Evolutionary conservation across 2,113 vertebrate species (phyloP).

Genomic region (Desmodus rotundus): DNA sequence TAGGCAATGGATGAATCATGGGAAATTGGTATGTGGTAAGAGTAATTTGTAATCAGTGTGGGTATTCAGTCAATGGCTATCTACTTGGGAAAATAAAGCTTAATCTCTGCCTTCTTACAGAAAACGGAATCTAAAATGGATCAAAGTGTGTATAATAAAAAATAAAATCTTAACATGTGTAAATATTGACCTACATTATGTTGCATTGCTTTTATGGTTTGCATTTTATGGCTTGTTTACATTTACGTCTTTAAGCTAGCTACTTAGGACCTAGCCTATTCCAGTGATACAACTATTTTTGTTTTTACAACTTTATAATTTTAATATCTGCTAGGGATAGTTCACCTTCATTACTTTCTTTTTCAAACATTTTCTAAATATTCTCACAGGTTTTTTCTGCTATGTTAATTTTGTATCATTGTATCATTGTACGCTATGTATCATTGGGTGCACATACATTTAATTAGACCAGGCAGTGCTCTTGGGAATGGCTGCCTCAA

Average conservation of each 20-base stretch:
- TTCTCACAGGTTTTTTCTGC: not conserved
- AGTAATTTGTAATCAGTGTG: not conserved
- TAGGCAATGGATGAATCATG: not conserved
- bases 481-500: not conserved
- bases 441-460: accelerated
- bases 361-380: not conserved
- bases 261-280: not conserved
- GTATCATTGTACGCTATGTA: no score
- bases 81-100: not conserved
- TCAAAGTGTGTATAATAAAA: not conserved
- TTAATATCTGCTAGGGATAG: not conserved
- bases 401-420: slow-evolving; percentile 23
- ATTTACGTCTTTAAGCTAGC: not conserved
- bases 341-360: not conserved
- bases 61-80: not conserved
- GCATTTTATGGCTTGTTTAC: not conserved
- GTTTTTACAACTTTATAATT: not conserved
- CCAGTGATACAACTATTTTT: not conserved
- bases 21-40: not conserved
- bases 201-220: not conserved
- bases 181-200: not conserved
- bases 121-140: not conserved
- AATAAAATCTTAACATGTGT: not conserved
- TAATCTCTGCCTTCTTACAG: not conserved
- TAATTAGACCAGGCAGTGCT: not conserved